A percentile compares a stretch with the other conserved stretches of the same genome.
These are phyloP conservation scores for Apodemia hepburni DNA, from an alignment of 2,888 invertebrate genomes.

Conservation along the genomic window DNA sequence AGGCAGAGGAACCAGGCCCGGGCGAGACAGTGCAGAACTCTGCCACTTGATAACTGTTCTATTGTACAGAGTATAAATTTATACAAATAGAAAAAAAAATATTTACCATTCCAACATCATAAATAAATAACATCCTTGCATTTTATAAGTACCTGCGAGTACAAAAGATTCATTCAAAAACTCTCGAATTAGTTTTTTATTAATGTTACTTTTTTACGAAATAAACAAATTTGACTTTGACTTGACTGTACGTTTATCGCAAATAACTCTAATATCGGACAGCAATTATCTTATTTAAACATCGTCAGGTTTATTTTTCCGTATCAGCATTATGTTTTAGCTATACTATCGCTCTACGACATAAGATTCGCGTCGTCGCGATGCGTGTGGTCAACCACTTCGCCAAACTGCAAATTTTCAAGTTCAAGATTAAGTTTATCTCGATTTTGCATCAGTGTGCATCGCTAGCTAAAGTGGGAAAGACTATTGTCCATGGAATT, in stretches of 20 bases:
- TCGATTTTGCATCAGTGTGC: too few relatives aligned
- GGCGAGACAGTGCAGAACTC: too few relatives aligned
- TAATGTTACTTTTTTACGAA: background rate
- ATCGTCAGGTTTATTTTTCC: background rate
- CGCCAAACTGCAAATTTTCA: too few relatives aligned
- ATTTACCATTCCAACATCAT: conserved; percentile 7
- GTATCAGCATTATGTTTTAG: background rate
- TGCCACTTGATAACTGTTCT: too few relatives aligned
- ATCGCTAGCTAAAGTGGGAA: too few relatives aligned
- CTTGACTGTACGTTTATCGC: background rate
- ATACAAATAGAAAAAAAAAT: background rate
- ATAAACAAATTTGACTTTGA: too few relatives aligned
- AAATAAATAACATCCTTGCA: background rate
- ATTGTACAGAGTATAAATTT: background rate
- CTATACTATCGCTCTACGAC: too few relatives aligned
- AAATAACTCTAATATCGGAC: background rate
- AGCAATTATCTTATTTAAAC: background rate
- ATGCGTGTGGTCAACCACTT: too few relatives aligned
- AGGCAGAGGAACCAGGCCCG: too few relatives aligned
- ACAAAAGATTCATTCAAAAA: background rate
- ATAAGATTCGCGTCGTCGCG: too few relatives aligned
- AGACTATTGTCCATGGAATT: too few relatives aligned
- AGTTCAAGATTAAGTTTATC: too few relatives aligned
- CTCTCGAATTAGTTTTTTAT: background rate
- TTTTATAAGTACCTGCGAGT: conserved; percentile 8